phyloP scores from a whole-genome alignment of 2,888 invertebrate genomes.

The Cyclophora punctaria region DNA sequence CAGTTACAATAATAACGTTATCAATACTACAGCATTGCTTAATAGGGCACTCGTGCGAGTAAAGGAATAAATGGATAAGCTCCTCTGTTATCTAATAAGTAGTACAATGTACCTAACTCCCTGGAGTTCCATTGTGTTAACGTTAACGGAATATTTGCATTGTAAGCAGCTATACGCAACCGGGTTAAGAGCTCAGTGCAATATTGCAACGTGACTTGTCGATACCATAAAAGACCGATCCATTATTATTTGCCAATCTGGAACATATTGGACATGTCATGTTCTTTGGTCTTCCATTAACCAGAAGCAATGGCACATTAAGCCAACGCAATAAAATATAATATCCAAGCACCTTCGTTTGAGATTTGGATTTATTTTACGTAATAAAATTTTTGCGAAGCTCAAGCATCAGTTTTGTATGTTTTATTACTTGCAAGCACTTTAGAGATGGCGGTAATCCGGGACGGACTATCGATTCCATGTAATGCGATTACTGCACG shows the following conservation, averaged over 20 bases:
- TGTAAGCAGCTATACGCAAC: slow-evolving; percentile 35
- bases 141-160: slow-evolving; percentile 48
- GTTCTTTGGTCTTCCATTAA: too few species aligned
- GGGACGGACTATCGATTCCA: slow-evolving; percentile 49
- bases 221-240: background rate
- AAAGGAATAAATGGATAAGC: slow-evolving; percentile 5
- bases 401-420: slow-evolving; percentile 4
- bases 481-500: slow-evolving; percentile 54
- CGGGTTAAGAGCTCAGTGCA: slow-evolving; percentile 60
- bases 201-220: slow-evolving; percentile 26
- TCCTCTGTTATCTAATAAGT: slow-evolving; percentile 13
- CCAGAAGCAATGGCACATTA: too few species aligned
- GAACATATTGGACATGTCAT: too few species aligned
- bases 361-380: too few species aligned
- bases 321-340: too few species aligned
- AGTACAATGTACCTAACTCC: slow-evolving; percentile 30
- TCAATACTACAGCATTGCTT: slow-evolving; percentile 15
- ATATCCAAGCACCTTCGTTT: too few species aligned
- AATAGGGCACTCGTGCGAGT: slow-evolving; percentile 10
- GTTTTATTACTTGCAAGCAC: slow-evolving; percentile 8
- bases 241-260: background rate
- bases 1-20: slow-evolving; percentile 25
- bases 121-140: slow-evolving; percentile 27
- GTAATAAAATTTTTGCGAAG: too few species aligned
- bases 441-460: slow-evolving; percentile 38